Evolutionary conservation across 2,797 vertebrate genomes (phyloP).

Genomic region (Austrolebias charrua): DNA sequence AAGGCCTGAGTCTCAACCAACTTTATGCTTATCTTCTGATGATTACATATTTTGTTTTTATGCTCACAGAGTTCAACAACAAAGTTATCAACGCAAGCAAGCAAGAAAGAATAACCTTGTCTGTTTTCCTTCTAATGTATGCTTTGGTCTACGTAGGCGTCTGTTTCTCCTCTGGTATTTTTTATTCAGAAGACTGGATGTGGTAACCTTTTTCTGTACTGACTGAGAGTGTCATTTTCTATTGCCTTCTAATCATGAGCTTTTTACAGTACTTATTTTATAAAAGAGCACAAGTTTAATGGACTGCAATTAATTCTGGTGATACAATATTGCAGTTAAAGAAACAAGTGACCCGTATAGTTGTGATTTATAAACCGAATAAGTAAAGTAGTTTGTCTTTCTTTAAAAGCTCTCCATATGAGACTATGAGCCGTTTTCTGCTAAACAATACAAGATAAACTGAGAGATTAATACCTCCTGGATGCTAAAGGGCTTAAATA

Average conservation of each 20-base stretch:
- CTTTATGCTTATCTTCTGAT: conserved; percentile 24
- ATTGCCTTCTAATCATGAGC: conserved; percentile 5
- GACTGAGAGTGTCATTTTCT: background rate
- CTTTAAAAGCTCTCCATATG: background rate
- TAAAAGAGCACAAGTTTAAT: background rate
- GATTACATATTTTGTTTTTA: conserved; percentile 10
- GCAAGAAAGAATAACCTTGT: background rate
- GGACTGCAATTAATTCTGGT: background rate
- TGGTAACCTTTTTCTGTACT: background rate
- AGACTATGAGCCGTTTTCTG: background rate
- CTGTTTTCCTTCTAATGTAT: conserved; percentile 23
- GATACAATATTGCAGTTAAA: background rate
- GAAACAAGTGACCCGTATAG: background rate
- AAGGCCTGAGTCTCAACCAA: conserved; percentile 17
- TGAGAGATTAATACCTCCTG: background rate
- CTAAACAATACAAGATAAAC: conserved; percentile 1
- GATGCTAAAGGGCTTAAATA: background rate
- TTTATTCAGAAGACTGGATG: background rate
- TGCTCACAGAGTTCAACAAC: conserved; percentile 5
- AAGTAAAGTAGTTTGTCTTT: background rate
- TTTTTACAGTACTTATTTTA: background rate
- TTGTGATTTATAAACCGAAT: background rate
- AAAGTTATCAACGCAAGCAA: conserved; percentile 7
- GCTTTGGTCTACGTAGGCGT: conserved; percentile 1
- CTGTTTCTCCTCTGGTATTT: background rate